A percentile compares a stretch with the other conserved stretches of the same genome.
phyloP scores from a whole-genome alignment of 1,140 invertebrate genomes.

The Heliconius eleuchia region DNA sequence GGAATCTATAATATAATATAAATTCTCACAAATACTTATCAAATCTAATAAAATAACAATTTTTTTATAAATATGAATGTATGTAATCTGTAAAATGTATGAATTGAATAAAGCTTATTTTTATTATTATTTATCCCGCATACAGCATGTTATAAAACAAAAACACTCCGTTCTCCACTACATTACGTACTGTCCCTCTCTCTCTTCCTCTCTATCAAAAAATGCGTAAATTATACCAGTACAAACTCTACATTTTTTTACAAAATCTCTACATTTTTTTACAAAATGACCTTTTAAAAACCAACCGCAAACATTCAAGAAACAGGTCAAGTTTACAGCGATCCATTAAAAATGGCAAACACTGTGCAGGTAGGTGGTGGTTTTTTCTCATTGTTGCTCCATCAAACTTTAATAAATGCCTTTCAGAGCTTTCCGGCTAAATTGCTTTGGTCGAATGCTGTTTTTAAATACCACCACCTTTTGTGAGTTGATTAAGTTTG shows the following conservation, averaged over 20 bases:
- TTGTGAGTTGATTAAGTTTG: constrained; percentile 12
- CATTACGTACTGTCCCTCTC: too few species aligned
- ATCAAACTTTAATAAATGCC: constrained; percentile 28
- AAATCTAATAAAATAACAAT: too few species aligned
- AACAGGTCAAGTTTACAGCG: constrained; percentile 31
- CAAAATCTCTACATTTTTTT: not conserved
- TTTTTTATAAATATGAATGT: too few species aligned
- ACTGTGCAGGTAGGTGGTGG: constrained; percentile 11
- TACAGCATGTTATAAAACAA: too few species aligned
- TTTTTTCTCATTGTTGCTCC: constrained; percentile 27
- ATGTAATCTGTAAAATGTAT: too few species aligned
- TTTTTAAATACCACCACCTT: constrained; percentile 19
- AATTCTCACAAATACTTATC: too few species aligned
- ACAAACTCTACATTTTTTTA: not conserved
- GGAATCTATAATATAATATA: too few species aligned
- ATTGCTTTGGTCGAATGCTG: constrained; percentile 30
- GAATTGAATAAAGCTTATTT: too few species aligned
- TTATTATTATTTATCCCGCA: too few species aligned
- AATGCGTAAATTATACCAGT: too few species aligned
- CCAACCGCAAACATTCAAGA: constrained; percentile 6
- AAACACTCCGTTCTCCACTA: too few species aligned
- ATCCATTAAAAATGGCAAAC: constrained; percentile 23
- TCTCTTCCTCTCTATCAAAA: too few species aligned
- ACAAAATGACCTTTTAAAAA: not conserved
- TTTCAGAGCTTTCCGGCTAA: constrained; percentile 28